Evolutionary conservation across 2,888 invertebrate genomes (phyloP), one percentile per base, ranked within the genome.

Genomic region (Drosophila antonietae): DNA sequence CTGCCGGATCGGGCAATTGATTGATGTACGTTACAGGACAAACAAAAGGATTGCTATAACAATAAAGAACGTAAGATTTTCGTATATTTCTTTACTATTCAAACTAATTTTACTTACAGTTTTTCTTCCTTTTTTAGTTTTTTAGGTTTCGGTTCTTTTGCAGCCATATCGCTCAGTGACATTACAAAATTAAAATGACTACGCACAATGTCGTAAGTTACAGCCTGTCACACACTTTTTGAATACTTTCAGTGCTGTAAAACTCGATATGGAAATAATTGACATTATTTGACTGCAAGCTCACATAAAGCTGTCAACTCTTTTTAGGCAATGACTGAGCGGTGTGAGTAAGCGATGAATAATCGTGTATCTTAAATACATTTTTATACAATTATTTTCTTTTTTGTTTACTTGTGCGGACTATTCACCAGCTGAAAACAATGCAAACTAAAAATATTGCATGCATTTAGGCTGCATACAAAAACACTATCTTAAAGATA

Each of bases 1-100:
- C 12, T 18, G 18, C 15, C 15, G 66, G 47, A 6, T 62, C 61
- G 7, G 88, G 86, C 28, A 82, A 9, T 9, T 75, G 41, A 39
- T 53, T 64, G 7, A 9, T 58, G 43, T 72, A 83, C 15, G 35
- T 23, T 35, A 78, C 37, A 37, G 64, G 28, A 8, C 70, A 66
- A 20, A 73, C 23, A 14, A 84, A 65, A 18, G 46, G 41, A 10
- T 31, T 52, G 37, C 88, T 82, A 41, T 2, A 18, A 14, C 3
- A 14, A 14, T 51, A 8, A 14, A 8, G 10, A 12, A 1, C 3
- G 12, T 18, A 4, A 15, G 3, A 15, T 35, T 2, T 0, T 3
- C 33, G 12, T 12, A 0, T 33, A 33, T 18, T 12, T 33, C 51
- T 7, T 9, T 9, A 28, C 1, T 1, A 23, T 14, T 28, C 1